Evolutionary conservation across 2,797 vertebrate species (phyloP).

Genomic region (Phrynocephalus vlangalii): DNA sequence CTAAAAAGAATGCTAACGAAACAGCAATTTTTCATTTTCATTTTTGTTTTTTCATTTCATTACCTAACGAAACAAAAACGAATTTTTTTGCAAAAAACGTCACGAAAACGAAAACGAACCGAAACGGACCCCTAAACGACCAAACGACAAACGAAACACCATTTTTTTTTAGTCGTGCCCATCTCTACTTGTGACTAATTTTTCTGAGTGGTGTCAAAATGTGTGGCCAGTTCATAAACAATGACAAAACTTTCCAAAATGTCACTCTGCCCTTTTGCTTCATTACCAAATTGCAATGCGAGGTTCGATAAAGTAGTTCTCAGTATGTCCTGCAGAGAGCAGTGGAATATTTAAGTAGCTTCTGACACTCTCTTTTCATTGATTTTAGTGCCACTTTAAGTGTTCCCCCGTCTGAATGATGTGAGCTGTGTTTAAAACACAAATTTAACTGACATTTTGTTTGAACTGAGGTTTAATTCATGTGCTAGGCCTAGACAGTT

Average conservation of each 20-base stretch:
- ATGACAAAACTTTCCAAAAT: background rate
- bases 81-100: no score
- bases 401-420: background rate
- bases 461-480: background rate
- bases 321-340: constrained; percentile 13
- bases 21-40: no score
- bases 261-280: background rate
- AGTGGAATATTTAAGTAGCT: constrained; percentile 17
- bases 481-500: background rate
- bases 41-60: no score
- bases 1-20: no score
- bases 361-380: background rate
- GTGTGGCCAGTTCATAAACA: background rate
- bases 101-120: no score
- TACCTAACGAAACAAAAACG: no score
- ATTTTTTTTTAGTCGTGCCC: no score
- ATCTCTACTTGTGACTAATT: background rate
- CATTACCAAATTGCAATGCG: background rate
- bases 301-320: constrained; percentile 5
- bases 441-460: background rate
- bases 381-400: background rate
- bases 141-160: no score
- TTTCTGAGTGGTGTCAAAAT: background rate
- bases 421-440: background rate
- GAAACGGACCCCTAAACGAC: no score